Evolutionary conservation across 2,888 invertebrate species (phyloP).

Genomic region (Lapara coniferarum): DNA sequence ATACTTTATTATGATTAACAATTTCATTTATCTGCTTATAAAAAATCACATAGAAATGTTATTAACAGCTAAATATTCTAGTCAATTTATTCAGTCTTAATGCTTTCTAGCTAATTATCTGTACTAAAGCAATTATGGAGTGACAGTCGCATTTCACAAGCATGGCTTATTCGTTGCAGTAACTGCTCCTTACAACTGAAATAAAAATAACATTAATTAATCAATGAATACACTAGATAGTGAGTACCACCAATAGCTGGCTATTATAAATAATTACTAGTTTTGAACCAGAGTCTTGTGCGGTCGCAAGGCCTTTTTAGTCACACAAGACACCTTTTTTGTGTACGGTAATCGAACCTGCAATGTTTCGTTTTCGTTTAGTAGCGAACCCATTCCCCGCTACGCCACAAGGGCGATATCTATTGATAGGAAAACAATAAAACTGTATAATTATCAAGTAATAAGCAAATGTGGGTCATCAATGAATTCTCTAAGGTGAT

Average conservation of each 20-base stretch:
- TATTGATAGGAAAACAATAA: too few species aligned
- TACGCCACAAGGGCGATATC: too few species aligned
- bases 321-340: too few species aligned
- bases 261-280: neutral
- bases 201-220: slow-evolving; percentile 30
- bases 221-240: neutral
- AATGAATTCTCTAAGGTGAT: too few species aligned
- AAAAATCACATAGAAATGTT: neutral
- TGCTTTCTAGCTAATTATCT: slow-evolving; percentile 17
- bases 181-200: slow-evolving; percentile 47
- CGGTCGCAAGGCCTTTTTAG: too few species aligned
- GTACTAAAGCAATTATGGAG: neutral
- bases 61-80: slow-evolving; percentile 16
- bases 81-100: slow-evolving; percentile 23
- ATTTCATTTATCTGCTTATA: neutral
- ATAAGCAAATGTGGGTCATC: too few species aligned
- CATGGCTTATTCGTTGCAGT: neutral
- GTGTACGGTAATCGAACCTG: too few species aligned
- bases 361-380: too few species aligned
- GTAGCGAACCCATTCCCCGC: too few species aligned
- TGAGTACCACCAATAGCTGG: too few species aligned
- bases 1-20: neutral
- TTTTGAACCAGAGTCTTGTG: neutral
- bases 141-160: slow-evolving; percentile 5
- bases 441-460: too few species aligned